Base-by-base conservation (phyloP, 2,797 vertebrate genomes). In the Lateolabrax maculatus region DNA sequence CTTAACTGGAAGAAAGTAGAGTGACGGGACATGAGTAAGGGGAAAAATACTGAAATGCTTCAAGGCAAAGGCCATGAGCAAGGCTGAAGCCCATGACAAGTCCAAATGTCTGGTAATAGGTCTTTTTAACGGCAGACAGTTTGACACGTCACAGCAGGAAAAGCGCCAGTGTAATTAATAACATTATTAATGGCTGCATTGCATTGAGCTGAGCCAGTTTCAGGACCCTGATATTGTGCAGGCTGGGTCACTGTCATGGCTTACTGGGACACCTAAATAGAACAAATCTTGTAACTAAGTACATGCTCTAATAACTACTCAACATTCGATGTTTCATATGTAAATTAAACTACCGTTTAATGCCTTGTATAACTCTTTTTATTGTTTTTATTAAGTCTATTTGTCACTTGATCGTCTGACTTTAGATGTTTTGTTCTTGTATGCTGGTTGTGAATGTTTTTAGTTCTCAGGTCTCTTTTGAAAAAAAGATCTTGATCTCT, bases 221-320 rank as follows among this genome's bases (percentile, higher is more conserved):
- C 43, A 65, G 27, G 37, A 58, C 36, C 25, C 5, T 60, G 51
- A 36, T 25, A 16, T 10, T 52, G n/a, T 68, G 43, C 57, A 57
- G 52, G 19, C 21, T 19, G 11, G 31, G 11, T 25, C 62, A 41
- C 29, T 37, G 37, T 57, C 43, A 34, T 72, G 52, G 57, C 23
- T 68, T 51, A 64, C 43, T 53, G 46, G 64, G 52, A 68, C 74
- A 72, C 62, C 29, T 57, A 57, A 63, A 55, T 61, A 36, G 41
- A 72, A 43, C 62, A 77, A 46, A n/a, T 49, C 52, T 48, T 25
- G 7, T 9, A 31, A 56, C n/a, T 27, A 41, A 49, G 11, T 16
- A 12, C 36, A 41, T 27, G 43, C 63, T 52, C 73, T 48, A 64
- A 6, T 57, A 51, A 67, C 46, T 48, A 27, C 23, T 71, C 2